Conservation (phyloP, 2,888 invertebrate genomes). For the Parnassius mnemosyne region DNA sequence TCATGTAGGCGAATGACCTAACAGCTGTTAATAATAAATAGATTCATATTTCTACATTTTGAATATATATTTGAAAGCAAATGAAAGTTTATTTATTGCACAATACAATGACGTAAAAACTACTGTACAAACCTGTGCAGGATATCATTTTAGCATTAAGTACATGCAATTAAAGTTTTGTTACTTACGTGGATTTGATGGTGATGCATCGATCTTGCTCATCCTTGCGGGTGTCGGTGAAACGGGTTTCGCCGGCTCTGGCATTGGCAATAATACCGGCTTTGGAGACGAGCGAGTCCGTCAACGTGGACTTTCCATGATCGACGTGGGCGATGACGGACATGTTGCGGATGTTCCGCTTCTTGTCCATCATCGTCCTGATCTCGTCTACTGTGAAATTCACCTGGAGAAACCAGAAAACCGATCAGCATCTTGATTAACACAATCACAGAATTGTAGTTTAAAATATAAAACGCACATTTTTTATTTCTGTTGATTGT, state of each 20-base stretch:
- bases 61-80: no score
- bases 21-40: constrained; percentile 1
- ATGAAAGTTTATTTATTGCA: no score
- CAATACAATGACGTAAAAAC: no score
- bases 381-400: constrained; percentile 99
- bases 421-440: constrained; percentile 52
- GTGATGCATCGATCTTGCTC: constrained; percentile 99
- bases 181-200: constrained; percentile 98
- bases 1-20: neutral
- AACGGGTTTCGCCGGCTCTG: constrained; percentile 99
- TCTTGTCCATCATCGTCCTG: constrained; percentile 99
- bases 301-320: constrained; percentile 99
- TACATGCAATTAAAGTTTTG: no score
- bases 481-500: constrained; percentile 29
- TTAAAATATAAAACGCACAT: constrained; percentile 50
- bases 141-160: no score
- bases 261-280: constrained; percentile 99
- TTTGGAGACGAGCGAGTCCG: constrained; percentile 99
- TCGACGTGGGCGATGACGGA: constrained; percentile 99
- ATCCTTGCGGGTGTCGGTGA: constrained; percentile 99
- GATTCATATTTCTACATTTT: no score
- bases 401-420: constrained; percentile 87
- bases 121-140: no score
- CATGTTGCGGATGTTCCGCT: constrained; percentile 99
- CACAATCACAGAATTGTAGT: constrained; percentile 46